Base-by-base conservation (phyloP, 1,140 invertebrate genomes). In the Bombus turneri region DNA sequence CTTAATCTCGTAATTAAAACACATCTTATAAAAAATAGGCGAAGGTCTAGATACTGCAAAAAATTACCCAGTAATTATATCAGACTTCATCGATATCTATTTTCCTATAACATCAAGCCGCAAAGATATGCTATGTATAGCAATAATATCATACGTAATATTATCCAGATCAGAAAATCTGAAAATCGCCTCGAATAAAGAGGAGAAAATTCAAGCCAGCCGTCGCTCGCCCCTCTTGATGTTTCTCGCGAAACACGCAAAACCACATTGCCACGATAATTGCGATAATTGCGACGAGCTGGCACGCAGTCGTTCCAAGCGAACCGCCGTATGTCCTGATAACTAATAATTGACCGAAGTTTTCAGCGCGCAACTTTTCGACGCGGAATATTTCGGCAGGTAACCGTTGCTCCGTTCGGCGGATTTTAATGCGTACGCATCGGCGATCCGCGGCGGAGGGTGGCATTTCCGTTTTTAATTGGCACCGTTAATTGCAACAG, bases 381-480 rank as follows among this genome's bases (percentile, higher is more conserved):
- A 13, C 39, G 79, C 43, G 8, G 47, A 68, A 81, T 81, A 85
- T 85, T 75, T 75, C 79, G 71, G 31, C 6, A 2, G 59, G 3
- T 18, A 25, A 25, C 28, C 75, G 75, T 25, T 34, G 31, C 15
- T 22, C 34, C 41, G n/a, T 22, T n/a, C 22, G 8, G 18, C 5
- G 43, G 37, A 81, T 73, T 74, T 73, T 43, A 74, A 62, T 57
- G 74, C 43, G 41, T 41, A 53, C 37, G 37, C 13, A 15, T 77
- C 75, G 75, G 2, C 53, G 12, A 59, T 3, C 47, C 41, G 80
- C 64, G 39, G 34, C 22, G n/a, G 53, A 15, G 53, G 28, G 31
- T 22, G n/a, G 59, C 79, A 74, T 90, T 87, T 66, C 43, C 71
- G 73, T 89, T 90, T 90, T 81, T 87, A 90, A 90, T 89, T 89